A percentile compares a stretch with the other conserved stretches of the same genome.
Evolutionary conservation across 2,888 invertebrate genomes (phyloP).

Genomic region (Girardia tigrina): DNA sequence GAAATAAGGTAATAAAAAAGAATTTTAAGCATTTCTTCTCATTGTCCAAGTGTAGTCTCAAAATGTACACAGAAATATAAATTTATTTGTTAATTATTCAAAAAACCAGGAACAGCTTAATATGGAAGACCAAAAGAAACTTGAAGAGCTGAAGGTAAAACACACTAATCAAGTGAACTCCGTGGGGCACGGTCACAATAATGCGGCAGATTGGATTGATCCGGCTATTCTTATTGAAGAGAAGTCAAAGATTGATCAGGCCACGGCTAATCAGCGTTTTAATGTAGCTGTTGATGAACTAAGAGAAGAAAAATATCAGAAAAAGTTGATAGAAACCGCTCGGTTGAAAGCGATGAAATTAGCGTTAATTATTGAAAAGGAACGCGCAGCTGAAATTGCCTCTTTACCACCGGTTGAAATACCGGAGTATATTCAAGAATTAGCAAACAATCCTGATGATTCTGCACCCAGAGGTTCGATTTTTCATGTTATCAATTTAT

Average conservation of each 20-base stretch:
- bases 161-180: not conserved
- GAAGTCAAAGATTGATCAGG: not conserved
- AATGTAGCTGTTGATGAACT: not conserved
- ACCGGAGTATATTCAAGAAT: not conserved
- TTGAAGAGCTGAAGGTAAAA: not conserved
- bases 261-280: not conserved
- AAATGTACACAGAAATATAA: too few relatives aligned
- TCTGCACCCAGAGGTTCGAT: not conserved
- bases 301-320: not conserved
- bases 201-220: not conserved
- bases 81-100: too few relatives aligned
- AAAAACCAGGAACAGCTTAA: slow-evolving; percentile 1
- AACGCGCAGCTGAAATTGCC: not conserved
- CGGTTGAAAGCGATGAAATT: not conserved
- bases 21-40: too few relatives aligned
- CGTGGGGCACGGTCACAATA: not conserved
- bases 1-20: too few relatives aligned
- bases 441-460: not conserved
- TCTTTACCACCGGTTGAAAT: not conserved
- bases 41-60: too few relatives aligned
- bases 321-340: not conserved
- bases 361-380: not conserved
- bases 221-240: not conserved
- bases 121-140: not conserved
- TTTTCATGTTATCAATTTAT: too few relatives aligned